phyloP scores from a whole-genome alignment of 2,888 invertebrate genomes.

The Noctua pronuba region DNA sequence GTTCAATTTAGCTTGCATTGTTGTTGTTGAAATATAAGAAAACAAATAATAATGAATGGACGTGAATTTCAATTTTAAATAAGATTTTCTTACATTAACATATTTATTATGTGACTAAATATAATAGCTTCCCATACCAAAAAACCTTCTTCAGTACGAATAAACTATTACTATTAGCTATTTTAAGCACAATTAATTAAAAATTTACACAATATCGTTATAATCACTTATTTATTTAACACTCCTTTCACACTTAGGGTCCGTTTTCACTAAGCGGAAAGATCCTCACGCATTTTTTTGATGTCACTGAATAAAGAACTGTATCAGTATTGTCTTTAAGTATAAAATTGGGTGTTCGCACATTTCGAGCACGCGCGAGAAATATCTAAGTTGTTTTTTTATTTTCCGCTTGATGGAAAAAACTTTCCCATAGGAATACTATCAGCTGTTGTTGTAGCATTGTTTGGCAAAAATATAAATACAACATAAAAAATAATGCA shows the following conservation, averaged over 20 bases:
- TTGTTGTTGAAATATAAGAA: not conserved
- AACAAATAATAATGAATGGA: conserved; percentile 9
- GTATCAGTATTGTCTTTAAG: not conserved
- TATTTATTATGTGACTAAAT: conserved; percentile 10
- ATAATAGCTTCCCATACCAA: not conserved
- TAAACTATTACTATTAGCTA: not conserved
- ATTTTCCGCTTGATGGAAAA: not conserved
- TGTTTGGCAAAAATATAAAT: not conserved
- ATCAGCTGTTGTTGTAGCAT: not conserved
- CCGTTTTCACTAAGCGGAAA: too few species aligned
- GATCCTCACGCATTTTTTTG: too few species aligned
- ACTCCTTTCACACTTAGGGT: not conserved
- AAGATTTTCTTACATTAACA: conserved; percentile 38
- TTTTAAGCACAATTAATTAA: not conserved
- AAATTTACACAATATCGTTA: conserved; percentile 1
- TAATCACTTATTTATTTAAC: not conserved
- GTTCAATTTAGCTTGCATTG: conserved; percentile 6
- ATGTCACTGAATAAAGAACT: too few species aligned
- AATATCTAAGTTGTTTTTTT: too few species aligned
- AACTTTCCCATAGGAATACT: not conserved
- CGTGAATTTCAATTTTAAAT: conserved; percentile 7
- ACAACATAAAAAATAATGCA: not conserved
- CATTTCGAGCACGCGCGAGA: too few species aligned
- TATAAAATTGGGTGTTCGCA: not conserved
- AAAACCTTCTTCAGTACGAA: not conserved